Evolutionary conservation across 2,888 invertebrate genomes (phyloP).

Genomic region (Caenorhabditis sulstoni): DNA sequence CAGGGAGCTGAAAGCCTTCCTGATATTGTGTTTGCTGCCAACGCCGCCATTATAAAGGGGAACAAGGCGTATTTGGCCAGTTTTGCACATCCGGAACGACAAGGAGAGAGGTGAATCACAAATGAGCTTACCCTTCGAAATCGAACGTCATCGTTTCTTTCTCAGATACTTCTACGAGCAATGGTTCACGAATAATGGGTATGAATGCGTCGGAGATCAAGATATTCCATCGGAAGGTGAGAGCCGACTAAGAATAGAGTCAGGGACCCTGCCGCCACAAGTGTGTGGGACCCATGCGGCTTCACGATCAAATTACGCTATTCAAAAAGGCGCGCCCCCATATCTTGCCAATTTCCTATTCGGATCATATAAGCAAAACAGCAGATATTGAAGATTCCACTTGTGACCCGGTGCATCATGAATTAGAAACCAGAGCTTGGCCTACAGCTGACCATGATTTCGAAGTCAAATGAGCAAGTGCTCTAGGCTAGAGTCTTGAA

Average conservation of each 20-base stretch:
- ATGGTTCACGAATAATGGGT: conserved; percentile 74
- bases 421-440: conserved; percentile 37
- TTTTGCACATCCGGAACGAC: conserved; percentile 77
- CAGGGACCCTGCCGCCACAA: neutral
- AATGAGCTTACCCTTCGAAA: conserved; percentile 32
- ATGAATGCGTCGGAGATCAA: conserved; percentile 70
- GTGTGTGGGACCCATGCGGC: conserved; percentile 34
- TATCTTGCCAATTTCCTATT: conserved; percentile 57
- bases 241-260: conserved; percentile 25
- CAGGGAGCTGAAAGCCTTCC: conserved; percentile 77
- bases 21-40: conserved; percentile 80
- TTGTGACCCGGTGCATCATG: conserved; percentile 45
- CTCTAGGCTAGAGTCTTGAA: neutral
- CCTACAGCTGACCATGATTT: conserved; percentile 37
- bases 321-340: conserved; percentile 53
- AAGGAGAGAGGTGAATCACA: conserved; percentile 72
- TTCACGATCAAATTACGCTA: conserved; percentile 52
- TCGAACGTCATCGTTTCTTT: conserved; percentile 33
- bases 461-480: conserved; percentile 11
- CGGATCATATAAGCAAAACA: conserved; percentile 43
- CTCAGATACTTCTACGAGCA: conserved; percentile 66
- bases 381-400: conserved; percentile 45
- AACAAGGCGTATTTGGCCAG: conserved; percentile 78
- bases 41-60: conserved; percentile 78
- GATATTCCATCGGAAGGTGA: conserved; percentile 79